phyloP scores from a whole-genome alignment of 2,113 vertebrate species.

The Apodemus sylvaticus region DNA sequence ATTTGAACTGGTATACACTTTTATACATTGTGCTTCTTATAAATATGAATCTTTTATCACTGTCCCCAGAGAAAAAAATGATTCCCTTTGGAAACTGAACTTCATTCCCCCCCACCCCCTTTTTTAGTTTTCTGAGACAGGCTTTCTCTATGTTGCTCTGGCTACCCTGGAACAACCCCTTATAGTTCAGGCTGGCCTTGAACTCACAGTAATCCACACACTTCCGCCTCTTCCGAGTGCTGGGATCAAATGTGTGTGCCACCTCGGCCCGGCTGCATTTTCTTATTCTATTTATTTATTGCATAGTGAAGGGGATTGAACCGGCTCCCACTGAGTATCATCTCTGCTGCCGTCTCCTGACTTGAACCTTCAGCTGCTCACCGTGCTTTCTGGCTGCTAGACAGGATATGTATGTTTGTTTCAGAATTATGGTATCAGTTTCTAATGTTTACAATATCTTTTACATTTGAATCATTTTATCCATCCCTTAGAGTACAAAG shows the following conservation, averaged over 20 bases:
- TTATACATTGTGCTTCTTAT: neutral
- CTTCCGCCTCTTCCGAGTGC: neutral
- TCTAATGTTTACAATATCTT: neutral
- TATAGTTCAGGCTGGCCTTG: neutral
- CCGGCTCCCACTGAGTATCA: neutral
- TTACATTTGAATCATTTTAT: neutral
- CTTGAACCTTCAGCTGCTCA: neutral
- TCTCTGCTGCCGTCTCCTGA: neutral
- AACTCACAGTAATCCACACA: neutral
- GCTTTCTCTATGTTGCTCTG: neutral
- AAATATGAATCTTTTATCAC: neutral
- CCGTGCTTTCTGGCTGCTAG: neutral
- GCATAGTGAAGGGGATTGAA: neutral
- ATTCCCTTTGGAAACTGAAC: neutral
- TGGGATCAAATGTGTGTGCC: neutral
- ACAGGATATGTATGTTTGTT: neutral
- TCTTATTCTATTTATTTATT: neutral
- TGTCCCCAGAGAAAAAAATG: neutral
- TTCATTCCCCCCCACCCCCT: too few relatives aligned
- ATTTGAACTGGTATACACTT: neutral
- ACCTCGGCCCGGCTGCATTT: neutral
- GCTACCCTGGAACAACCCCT: neutral
- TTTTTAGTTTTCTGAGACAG: neutral
- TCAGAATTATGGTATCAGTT: neutral
- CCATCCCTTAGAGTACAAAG: neutral